Evolutionary conservation across 2,888 invertebrate genomes (phyloP), one percentile per base, ranked within the genome.

Genomic region (Leistus spinibarbis): DNA sequence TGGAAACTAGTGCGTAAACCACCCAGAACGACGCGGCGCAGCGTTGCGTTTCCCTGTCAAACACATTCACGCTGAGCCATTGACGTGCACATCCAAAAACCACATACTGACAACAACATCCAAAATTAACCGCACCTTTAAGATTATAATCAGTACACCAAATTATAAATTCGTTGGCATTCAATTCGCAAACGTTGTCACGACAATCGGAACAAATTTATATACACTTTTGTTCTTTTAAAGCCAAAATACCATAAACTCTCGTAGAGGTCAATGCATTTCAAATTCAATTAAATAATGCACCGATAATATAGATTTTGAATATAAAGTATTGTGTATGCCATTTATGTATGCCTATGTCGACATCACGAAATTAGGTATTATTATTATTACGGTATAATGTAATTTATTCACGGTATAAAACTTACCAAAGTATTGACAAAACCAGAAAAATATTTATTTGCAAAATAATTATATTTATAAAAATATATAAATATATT

Each of bases 1-100:
- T 60, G 17, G 60, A 60, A 60, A 60, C 60, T 60, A 22, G 20
- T 60, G 19, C 60, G 60, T 60, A 40, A 40, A 40, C 40, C 40
- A 40, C 5, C 40, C 5, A 40, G 40, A 7, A 10, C 13, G 40
- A 13, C 13, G 40, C 40, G 40, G 40, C 7, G 40, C 60, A 10
- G 20, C 60, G 60, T 17, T 22, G 60, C 19, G 60, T 19, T 22
- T 13, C 20, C 60, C 60, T 60, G 17, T 60, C 60, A 60, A 60
- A 60, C 60, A 17, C 60, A 60, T 10, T 60, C 40, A 40, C 40
- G 40, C 40, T 40, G 40, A 40, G 40, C 20, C 60, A 22, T 60
- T 60, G 60, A 60, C 60, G 20, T 60, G 20, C 60, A 13, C 60
- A 60, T 60, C 60, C 19, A 60, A 19, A 19, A 20, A 60, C 22